Conservation (phyloP, 1,140 invertebrate species). For the Calycopis cecrops region DNA sequence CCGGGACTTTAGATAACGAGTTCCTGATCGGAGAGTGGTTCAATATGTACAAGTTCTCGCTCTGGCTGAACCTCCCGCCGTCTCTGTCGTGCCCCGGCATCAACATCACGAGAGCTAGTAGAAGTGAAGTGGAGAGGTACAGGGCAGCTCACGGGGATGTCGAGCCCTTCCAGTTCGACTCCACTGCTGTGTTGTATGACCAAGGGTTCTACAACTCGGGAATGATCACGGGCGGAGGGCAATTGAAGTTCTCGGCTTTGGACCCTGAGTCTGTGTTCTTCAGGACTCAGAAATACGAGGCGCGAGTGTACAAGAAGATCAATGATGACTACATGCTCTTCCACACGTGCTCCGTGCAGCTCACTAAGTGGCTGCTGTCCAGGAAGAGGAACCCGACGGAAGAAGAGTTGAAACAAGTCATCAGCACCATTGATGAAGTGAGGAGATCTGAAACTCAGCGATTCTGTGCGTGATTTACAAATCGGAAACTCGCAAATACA, state of each 20-base stretch:
- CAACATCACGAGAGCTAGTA: slow-evolving; percentile 6
- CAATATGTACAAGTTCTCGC: slow-evolving; percentile 14
- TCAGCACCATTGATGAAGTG: slow-evolving; percentile 12
- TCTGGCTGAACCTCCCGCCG: slow-evolving; percentile 1
- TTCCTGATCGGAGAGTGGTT: slow-evolving; percentile 22
- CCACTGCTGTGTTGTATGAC: slow-evolving; percentile 14
- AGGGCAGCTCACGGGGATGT: slow-evolving; percentile 2
- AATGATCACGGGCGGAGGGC: slow-evolving; percentile 14
- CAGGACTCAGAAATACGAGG: not conserved
- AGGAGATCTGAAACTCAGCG: slow-evolving; percentile 16
- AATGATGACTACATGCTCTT: slow-evolving; percentile 21
- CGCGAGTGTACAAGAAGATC: slow-evolving; percentile 16
- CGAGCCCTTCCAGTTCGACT: slow-evolving; percentile 18
- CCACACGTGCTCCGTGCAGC: slow-evolving; percentile 5
- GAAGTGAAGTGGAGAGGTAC: slow-evolving; percentile 15
- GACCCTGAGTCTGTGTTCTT: slow-evolving; percentile 16
- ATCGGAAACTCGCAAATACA: no score
- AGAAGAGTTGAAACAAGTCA: slow-evolving; percentile 14
- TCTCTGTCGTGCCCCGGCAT: not conserved
- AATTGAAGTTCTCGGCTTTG: slow-evolving; percentile 16
- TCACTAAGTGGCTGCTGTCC: slow-evolving; percentile 14
- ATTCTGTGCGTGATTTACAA: no score
- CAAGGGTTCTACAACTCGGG: not conserved
- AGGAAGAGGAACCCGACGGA: slow-evolving; percentile 12
- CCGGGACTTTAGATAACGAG: slow-evolving; percentile 10